phyloP scores from a whole-genome alignment of 35 echinoderm and acorn worm genomes.

The Holothuria glaberrima region DNA sequence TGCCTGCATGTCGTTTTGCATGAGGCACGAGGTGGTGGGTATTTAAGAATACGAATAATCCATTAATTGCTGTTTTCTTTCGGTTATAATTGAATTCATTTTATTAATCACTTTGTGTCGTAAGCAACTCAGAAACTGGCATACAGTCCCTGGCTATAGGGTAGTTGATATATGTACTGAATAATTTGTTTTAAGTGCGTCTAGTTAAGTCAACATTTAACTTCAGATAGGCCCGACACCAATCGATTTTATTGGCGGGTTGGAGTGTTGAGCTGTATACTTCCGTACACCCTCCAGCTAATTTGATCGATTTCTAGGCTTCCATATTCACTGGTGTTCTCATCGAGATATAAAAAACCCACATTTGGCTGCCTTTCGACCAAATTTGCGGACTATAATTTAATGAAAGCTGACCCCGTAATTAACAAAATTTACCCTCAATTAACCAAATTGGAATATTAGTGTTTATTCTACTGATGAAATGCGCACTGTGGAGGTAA shows the following conservation, averaged over 20 bases:
- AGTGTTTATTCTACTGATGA: constrained; percentile 66
- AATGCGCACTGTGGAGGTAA: constrained; percentile 48
- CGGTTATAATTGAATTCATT: no score
- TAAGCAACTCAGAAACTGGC: no score
- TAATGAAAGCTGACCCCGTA: constrained; percentile 64
- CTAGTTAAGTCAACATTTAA: constrained; percentile 60
- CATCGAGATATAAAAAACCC: constrained; percentile 41
- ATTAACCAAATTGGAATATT: constrained; percentile 71
- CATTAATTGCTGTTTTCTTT: no score
- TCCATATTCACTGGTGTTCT: constrained; percentile 14
- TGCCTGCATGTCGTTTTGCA: no score
- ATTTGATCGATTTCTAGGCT: constrained; percentile 37
- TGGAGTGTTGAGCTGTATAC: constrained; percentile 49
- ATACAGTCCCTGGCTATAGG: no score
- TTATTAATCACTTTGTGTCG: no score
- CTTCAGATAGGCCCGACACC: constrained; percentile 35
- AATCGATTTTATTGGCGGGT: constrained; percentile 40
- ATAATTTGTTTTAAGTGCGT: constrained; percentile 64
- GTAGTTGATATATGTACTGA: constrained; percentile 22
- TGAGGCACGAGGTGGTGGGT: no score
- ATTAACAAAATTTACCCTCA: constrained; percentile 67
- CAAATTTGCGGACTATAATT: constrained; percentile 54
- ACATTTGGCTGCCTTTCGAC: constrained; percentile 53
- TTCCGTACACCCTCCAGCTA: constrained; percentile 40
- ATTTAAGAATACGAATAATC: no score